Evolutionary conservation across 2,888 invertebrate species (phyloP), one percentile per base, ranked within the genome.

Genomic region (Copidosoma aretas): DNA sequence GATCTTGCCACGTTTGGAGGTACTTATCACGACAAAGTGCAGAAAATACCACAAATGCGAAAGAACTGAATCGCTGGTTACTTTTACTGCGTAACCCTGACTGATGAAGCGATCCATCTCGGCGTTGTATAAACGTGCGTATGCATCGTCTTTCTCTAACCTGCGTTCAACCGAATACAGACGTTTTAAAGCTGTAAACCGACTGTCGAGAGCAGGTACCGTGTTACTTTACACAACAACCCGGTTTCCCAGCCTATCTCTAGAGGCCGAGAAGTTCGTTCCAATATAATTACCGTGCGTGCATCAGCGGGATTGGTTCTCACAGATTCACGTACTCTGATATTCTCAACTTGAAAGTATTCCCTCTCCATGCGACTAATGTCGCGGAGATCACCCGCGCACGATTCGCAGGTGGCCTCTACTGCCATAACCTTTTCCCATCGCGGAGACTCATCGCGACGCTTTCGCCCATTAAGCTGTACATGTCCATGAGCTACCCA

Each of bases 1-100:
- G 2, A 68, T 49, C 65, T 62, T 60, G 0, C 54, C 60, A 10
- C 56, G 59, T 22, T 68, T 71, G 41, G 60, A 65, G n/a, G 15
- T 39, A 46, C 66, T 68, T 2, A 24, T 15, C 1, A 68, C 65
- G 1, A 57, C 62, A 52, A 65, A 64, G 46, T 68, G 64, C 41
- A 58, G 57, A 17, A 58, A 22, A 25, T 57, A 66, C 54, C 32
- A 32, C 32, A 32, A 32, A 32, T 8, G 32, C 32, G 32, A 5
- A 8, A 8, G 32, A 32, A 8, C n/a, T 21, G 2, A 5, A 10
- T 19, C 52, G 19, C 17, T 19, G 14, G 21, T 10, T 49, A 53
- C 60, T 32, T 25, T 21, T 8, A 8, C 8, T 10, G 60, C 60
- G 25, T 60, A 68, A 5, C 60, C 62, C 1, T 41, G 10, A 22